These are phyloP conservation scores for Callionymus lyra DNA, from an alignment of 2,113 vertebrate genomes.

Conservation along the genomic window DNA sequence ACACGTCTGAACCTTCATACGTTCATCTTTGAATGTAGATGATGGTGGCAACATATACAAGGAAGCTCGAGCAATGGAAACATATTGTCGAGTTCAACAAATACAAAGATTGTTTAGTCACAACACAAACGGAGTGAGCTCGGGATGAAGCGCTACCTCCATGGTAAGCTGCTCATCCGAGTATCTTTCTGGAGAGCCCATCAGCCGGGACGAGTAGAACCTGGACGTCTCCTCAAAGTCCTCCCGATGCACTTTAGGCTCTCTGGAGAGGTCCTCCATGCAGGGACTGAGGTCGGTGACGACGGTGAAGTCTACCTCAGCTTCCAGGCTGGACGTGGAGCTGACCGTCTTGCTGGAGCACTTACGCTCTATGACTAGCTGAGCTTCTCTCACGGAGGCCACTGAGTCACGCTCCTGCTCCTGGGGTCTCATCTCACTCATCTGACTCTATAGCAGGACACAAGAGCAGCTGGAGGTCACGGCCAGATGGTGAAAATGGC, in stretches of 20 bases:
- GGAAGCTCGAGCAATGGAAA: not conserved
- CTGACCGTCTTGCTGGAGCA: slow-evolving; percentile 95
- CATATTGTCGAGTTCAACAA: slow-evolving; percentile 6
- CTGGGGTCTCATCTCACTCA: slow-evolving; percentile 48
- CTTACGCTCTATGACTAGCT: slow-evolving; percentile 88
- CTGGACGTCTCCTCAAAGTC: slow-evolving; percentile 65
- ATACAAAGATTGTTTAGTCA: not conserved
- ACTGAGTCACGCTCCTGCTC: slow-evolving; percentile 79
- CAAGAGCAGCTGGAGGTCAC: slow-evolving; percentile 29
- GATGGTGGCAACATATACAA: not conserved
- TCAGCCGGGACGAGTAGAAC: slow-evolving; percentile 59
- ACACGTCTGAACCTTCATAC: slow-evolving; percentile 2
- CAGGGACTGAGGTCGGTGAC: slow-evolving; percentile 82
- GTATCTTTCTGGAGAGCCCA: slow-evolving; percentile 56
- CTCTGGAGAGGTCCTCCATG: slow-evolving; percentile 78
- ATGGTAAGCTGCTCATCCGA: slow-evolving; percentile 57
- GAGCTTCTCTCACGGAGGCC: slow-evolving; percentile 78
- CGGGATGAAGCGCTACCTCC: slow-evolving; percentile 28
- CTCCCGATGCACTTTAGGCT: slow-evolving; percentile 77
- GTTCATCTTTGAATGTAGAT: not conserved
- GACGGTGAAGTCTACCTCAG: slow-evolving; percentile 88
- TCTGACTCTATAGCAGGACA: slow-evolving; percentile 56
- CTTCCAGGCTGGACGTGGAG: slow-evolving; percentile 90
- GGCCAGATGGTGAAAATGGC: slow-evolving; percentile 1
- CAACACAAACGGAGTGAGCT: slow-evolving; percentile 26